Evolutionary conservation across 2,888 invertebrate species (phyloP).

Genomic region (Mythimna ferrago): DNA sequence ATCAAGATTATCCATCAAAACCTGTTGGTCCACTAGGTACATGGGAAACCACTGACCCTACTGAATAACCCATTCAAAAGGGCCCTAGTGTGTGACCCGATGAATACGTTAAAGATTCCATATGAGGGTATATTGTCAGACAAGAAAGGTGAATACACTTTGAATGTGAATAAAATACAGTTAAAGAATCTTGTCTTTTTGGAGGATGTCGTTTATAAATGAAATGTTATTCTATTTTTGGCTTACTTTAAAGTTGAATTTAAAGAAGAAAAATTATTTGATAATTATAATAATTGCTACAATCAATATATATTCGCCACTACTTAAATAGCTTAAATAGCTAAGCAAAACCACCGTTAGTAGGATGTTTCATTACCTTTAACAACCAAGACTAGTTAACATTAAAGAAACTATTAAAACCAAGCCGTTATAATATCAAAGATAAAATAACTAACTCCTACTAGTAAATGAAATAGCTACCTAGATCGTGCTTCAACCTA

Average conservation of each 20-base stretch:
- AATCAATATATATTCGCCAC: neutral
- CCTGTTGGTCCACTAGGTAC: slow-evolving; percentile 34
- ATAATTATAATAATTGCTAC: neutral
- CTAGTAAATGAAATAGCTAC: slow-evolving; percentile 14
- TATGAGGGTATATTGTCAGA: slow-evolving; percentile 52
- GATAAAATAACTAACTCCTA: neutral
- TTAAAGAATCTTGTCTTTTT: slow-evolving; percentile 15
- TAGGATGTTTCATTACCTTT: neutral
- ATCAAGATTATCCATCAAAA: slow-evolving; percentile 47
- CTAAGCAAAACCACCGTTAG: neutral
- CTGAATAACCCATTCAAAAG: slow-evolving; percentile 28
- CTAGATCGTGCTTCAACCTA: slow-evolving; percentile 18
- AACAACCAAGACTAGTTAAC: slow-evolving; percentile 10
- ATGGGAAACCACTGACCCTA: slow-evolving; percentile 57
- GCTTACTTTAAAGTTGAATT: neutral
- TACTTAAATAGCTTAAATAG: too few relatives aligned
- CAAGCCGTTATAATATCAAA: neutral
- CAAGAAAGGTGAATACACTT: slow-evolving; percentile 54
- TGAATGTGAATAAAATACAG: slow-evolving; percentile 41
- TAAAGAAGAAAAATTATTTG: neutral
- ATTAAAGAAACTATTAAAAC: slow-evolving; percentile 17
- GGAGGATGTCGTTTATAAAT: slow-evolving; percentile 4
- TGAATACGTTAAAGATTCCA: slow-evolving; percentile 29
- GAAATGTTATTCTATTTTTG: neutral
- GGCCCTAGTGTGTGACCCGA: slow-evolving; percentile 37